These are phyloP conservation scores for Agriotes lineatus DNA, from an alignment of 2,888 invertebrate genomes.

Conservation along the genomic window DNA sequence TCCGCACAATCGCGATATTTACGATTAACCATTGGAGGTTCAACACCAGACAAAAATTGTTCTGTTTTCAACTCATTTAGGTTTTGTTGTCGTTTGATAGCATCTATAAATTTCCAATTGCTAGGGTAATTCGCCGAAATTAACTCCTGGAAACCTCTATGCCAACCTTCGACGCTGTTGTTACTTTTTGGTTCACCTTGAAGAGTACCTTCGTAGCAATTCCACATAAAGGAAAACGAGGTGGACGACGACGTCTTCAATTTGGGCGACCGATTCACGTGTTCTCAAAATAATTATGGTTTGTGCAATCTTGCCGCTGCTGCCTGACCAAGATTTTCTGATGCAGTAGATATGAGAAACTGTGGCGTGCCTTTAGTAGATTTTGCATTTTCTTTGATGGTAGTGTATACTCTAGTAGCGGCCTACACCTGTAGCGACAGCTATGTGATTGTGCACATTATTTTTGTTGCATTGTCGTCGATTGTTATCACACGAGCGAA, in stretches of 20 bases:
- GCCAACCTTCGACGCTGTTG: constrained; percentile 43
- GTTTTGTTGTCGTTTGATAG: constrained; percentile 33
- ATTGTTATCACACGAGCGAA: constrained; percentile 10
- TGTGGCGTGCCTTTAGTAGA: constrained; percentile 9
- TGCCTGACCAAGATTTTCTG: constrained; percentile 3
- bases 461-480: constrained; percentile 11
- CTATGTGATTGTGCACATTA: constrained; percentile 2
- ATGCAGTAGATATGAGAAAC: constrained; percentile 12
- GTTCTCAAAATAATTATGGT: not conserved
- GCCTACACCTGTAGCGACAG: not conserved
- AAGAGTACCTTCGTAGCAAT: constrained; percentile 1
- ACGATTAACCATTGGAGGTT: constrained; percentile 4
- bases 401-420: constrained; percentile 7
- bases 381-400: constrained; percentile 9
- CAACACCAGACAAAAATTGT: constrained; percentile 21
- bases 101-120: constrained; percentile 35
- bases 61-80: constrained; percentile 33
- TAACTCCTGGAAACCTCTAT: constrained; percentile 34
- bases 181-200: constrained; percentile 28
- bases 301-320: constrained; percentile 1
- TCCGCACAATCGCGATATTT: constrained; percentile 5
- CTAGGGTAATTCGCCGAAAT: constrained; percentile 28
- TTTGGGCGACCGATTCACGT: not conserved
- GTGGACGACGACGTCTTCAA: not conserved
- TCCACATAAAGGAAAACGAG: constrained; percentile 22